Percentiles rank a stretch among this genome's conserved stretches.
Conservation (phyloP, 2,113 vertebrate species). For the Ahaetulla prasina region DNA sequence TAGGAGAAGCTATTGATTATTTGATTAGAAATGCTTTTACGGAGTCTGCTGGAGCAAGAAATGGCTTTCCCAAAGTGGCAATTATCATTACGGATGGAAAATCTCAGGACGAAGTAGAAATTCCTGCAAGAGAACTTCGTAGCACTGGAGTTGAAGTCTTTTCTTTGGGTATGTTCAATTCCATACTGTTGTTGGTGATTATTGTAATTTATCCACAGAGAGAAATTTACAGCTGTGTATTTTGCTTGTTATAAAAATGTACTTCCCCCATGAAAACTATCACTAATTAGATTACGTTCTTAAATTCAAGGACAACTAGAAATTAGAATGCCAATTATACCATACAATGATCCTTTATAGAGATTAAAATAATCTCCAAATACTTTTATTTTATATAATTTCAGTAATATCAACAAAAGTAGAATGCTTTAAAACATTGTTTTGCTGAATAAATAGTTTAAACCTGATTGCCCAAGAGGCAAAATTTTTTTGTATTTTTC, state of each 20-base stretch:
- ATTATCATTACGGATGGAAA: slow-evolving; percentile 89
- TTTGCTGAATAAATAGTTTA: slow-evolving; percentile 10
- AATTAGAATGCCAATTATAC: background rate
- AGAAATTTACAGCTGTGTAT: background rate
- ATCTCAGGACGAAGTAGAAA: slow-evolving; percentile 85
- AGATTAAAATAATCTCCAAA: background rate
- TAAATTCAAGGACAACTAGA: background rate
- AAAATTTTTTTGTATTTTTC: background rate
- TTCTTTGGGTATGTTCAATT: slow-evolving; percentile 79
- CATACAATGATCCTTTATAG: background rate
- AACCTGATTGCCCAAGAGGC: background rate
- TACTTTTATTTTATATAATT: background rate
- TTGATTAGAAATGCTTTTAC: slow-evolving; percentile 80
- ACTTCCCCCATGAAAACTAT: background rate
- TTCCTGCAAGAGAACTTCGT: slow-evolving; percentile 79
- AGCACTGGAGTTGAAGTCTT: slow-evolving; percentile 91
- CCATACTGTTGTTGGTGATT: background rate
- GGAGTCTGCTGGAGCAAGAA: slow-evolving; percentile 81
- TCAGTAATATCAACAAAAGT: background rate
- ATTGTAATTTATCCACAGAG: background rate
- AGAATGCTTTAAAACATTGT: background rate
- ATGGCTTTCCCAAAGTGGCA: slow-evolving; percentile 87
- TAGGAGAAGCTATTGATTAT: slow-evolving; percentile 86
- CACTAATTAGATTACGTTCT: background rate
- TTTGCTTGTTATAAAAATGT: background rate